Base-by-base conservation (phyloP, 1,140 invertebrate genomes). In the Diplogasteroides magnus region DNA sequence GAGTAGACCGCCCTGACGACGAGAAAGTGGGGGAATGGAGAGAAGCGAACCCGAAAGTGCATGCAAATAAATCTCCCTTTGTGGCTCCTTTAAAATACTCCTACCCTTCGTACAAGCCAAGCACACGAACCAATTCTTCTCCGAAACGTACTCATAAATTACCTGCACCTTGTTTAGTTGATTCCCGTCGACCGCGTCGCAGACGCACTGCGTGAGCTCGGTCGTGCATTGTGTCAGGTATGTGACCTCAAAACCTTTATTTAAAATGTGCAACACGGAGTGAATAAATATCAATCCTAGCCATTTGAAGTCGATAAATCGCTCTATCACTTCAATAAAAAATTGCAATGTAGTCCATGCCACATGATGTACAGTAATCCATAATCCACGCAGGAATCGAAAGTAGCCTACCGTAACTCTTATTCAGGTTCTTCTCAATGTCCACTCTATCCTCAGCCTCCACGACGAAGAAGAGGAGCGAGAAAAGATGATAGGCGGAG, bases 151-250 rank as follows among this genome's bases (percentile, higher is more conserved):
- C n/a, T n/a, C n/a, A n/a, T n/a, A n/a, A n/a, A n/a, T n/a, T n/a
- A n/a, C n/a, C n/a, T n/a, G 15, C 55, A 15, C 55, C 55, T 56
- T 56, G 15, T 56, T 61, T n/a, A 61, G 64, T 32, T 56, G 19
- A n/a, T 66, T n/a, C 32, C 64, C 2, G 28, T 67, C n/a, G 68
- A 70, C 26, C 61, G 32, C 6, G 37, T 70, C 31, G 28, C 55
- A 13, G 64, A 70, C 19, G 31, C 31, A 26, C 37, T 65, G 23
- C 31, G 64, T 1, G 64, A 65, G 26, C 31, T 65, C n/a, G 64
- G 64, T 2, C 55, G 32, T 29, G 64, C 56, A 13, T n/a, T 65
- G n/a, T 65, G 27, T 15, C 31, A 55, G 27, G 25, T 27, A 23
- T 1, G 25, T 3, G 13, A 23, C n/a, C 37, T 11, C 19, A 6